phyloP scores from a whole-genome alignment of 2,113 vertebrate species.

The Pardalotus punctatus region DNA sequence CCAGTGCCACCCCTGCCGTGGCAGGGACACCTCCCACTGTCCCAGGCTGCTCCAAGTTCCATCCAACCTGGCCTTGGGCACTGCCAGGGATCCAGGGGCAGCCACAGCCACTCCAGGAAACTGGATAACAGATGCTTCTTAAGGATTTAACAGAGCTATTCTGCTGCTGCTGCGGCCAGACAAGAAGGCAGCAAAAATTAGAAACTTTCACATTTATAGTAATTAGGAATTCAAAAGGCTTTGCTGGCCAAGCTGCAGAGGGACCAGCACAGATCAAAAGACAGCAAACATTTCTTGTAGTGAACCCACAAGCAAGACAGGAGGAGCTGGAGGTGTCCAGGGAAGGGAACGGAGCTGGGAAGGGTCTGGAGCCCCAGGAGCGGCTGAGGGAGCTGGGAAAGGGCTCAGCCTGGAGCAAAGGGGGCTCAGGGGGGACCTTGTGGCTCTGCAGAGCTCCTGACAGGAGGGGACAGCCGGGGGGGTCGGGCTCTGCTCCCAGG shows the following conservation, averaged over 20 bases:
- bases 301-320: background rate
- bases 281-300: background rate
- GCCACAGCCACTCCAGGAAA: background rate
- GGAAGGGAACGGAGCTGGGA: rapidly evolving
- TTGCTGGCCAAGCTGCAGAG: background rate
- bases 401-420: background rate
- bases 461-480: background rate
- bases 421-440: background rate
- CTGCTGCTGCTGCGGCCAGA: background rate
- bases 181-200: background rate
- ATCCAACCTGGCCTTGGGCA: background rate
- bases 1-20: background rate
- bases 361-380: background rate
- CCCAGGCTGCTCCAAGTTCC: rapidly evolving
- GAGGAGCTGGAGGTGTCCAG: background rate
- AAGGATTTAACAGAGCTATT: background rate
- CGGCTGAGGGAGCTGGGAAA: background rate
- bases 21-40: background rate
- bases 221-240: background rate
- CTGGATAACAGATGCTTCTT: background rate
- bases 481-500: background rate
- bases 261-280: background rate
- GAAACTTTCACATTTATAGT: background rate
- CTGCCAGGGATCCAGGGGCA: background rate
- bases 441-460: background rate